phyloP scores from a whole-genome alignment of 2,113 vertebrate genomes.

The Numida meleagris region DNA sequence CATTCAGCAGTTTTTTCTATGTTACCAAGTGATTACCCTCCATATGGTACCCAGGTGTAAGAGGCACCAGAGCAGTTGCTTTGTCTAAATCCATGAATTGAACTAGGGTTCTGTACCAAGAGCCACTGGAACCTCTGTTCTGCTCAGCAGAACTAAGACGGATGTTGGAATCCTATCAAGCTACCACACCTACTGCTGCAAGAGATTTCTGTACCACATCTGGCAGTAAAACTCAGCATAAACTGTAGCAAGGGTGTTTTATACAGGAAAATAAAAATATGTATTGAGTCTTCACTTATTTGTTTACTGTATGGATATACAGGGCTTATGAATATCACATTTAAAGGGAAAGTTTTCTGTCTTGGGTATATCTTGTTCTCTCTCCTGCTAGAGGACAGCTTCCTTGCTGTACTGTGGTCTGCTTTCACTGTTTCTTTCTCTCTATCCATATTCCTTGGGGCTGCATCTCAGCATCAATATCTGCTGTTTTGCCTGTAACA shows the following conservation, averaged over 20 bases:
- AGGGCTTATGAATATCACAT: background rate
- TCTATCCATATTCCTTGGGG: background rate
- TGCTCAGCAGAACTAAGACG: background rate
- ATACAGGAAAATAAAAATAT: background rate
- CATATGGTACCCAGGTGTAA: too few species aligned
- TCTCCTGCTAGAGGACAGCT: background rate
- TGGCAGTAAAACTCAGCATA: background rate
- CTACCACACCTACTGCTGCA: background rate
- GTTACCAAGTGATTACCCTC: too few species aligned
- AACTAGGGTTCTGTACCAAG: too few species aligned
- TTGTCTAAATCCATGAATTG: background rate
- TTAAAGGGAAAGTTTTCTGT: background rate
- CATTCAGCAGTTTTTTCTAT: background rate
- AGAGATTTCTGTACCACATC: background rate
- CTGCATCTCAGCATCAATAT: background rate
- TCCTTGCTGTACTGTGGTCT: background rate
- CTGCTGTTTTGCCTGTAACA: background rate
- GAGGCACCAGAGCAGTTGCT: accelerated
- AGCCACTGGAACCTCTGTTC: background rate
- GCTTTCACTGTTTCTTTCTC: background rate
- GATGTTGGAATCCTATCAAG: background rate
- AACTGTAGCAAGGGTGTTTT: background rate
- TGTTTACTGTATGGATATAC: background rate
- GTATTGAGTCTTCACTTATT: background rate
- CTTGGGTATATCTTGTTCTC: background rate